phyloP scores from a whole-genome alignment of 2,797 vertebrate genomes.

The Botia almorhae region DNA sequence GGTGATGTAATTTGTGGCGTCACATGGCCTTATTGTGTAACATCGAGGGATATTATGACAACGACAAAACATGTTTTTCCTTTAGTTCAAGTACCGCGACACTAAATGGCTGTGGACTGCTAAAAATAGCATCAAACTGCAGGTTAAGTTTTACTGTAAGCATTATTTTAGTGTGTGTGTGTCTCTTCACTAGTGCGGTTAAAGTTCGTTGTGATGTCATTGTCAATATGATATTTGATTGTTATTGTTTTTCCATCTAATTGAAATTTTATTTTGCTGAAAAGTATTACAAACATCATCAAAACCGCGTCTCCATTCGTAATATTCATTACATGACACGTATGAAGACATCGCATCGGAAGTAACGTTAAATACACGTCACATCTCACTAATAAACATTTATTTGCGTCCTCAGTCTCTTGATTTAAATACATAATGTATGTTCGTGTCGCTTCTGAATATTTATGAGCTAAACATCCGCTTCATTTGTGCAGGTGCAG shows the following conservation, averaged over 20 bases:
- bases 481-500: background rate
- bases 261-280: too few relatives aligned
- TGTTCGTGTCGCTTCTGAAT: background rate
- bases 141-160: too few relatives aligned
- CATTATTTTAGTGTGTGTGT: too few relatives aligned
- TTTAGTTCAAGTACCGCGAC: conserved; percentile 27
- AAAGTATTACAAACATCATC: background rate
- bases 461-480: too few relatives aligned
- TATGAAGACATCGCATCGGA: background rate
- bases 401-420: too few relatives aligned
- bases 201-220: too few relatives aligned
- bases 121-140: background rate
- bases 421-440: background rate
- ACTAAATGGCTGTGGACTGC: conserved; percentile 18
- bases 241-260: too few relatives aligned
- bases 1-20: background rate
- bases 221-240: too few relatives aligned
- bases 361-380: too few relatives aligned
- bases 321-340: background rate
- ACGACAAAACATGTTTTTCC: background rate
- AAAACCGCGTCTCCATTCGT: background rate
- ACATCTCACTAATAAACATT: too few relatives aligned
- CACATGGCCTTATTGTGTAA: background rate
- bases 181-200: too few relatives aligned
- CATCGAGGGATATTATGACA: background rate